These are phyloP conservation scores for Sycobia sp. DNA, from an alignment of 1,140 invertebrate genomes.

Conservation along the genomic window DNA sequence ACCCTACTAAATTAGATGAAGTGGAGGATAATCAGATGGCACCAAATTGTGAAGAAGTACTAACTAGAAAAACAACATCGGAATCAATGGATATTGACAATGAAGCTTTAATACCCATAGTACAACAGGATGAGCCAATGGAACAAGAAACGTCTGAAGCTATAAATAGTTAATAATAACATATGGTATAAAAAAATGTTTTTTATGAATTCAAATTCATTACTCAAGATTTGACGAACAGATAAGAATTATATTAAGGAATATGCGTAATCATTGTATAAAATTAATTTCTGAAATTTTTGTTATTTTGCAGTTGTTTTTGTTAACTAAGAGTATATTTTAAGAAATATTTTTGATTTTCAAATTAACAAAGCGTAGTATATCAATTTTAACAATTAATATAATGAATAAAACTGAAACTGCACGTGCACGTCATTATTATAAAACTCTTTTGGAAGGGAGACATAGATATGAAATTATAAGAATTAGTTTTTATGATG, in stretches of 20 bases:
- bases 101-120: slow-evolving; percentile 42
- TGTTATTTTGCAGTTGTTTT: background rate
- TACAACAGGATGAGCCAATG: slow-evolving; percentile 54
- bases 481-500: slow-evolving; percentile 4
- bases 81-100: slow-evolving; percentile 58
- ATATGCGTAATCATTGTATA: slow-evolving; percentile 11
- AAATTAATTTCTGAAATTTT: slow-evolving; percentile 29
- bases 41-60: slow-evolving; percentile 16
- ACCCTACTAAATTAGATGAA: background rate
- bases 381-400: slow-evolving; percentile 1
- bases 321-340: background rate
- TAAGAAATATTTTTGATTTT: background rate
- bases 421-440: background rate
- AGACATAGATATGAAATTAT: background rate
- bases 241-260: slow-evolving; percentile 11
- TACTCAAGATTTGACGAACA: slow-evolving; percentile 11
- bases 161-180: slow-evolving; percentile 53
- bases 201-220: slow-evolving; percentile 35
- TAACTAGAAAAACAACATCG: slow-evolving; percentile 13
- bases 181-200: slow-evolving; percentile 23
- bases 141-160: slow-evolving; percentile 52
- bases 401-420: background rate
- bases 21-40: slow-evolving; percentile 22
- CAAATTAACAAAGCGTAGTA: background rate
- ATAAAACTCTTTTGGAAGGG: background rate